Evolutionary conservation across 2,797 vertebrate genomes (phyloP).

Genomic region (Numenius phaeopus): DNA sequence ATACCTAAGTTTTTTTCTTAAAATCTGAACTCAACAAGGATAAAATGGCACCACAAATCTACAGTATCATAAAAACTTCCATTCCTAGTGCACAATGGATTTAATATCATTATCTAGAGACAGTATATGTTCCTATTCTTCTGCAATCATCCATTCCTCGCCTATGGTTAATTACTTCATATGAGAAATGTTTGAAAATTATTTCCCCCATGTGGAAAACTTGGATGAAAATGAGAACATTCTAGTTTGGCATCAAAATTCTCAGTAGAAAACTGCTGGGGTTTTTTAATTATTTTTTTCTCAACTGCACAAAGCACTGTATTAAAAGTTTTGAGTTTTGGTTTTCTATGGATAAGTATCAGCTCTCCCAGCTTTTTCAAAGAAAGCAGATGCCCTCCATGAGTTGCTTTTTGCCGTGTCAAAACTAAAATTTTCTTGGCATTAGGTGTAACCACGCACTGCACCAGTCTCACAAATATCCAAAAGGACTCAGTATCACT

Average conservation of each 20-base stretch:
- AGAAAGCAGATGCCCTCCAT: neutral
- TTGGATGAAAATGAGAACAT: conserved; percentile 58
- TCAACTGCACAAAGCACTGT: neutral
- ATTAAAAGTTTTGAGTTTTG: neutral
- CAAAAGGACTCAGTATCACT: neutral
- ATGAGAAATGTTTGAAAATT: conserved; percentile 47
- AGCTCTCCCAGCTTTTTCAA: neutral
- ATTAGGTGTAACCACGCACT: neutral
- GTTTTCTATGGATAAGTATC: neutral
- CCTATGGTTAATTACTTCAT: conserved; percentile 49
- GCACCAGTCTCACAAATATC: neutral
- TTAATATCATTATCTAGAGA: conserved; percentile 44
- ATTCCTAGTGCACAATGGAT: conserved; percentile 5
- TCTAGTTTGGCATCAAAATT: conserved; percentile 30
- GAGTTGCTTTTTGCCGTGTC: neutral
- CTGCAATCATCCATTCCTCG: conserved; percentile 3
- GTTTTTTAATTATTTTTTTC: neutral
- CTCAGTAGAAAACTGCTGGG: neutral
- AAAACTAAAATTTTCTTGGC: neutral
- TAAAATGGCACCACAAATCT: conserved; percentile 17
- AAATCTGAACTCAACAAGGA: neutral
- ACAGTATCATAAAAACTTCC: conserved; percentile 4
- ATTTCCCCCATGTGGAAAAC: conserved; percentile 41
- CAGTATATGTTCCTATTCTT: conserved; percentile 14
- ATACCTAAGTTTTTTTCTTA: neutral